Percentiles rank a stretch among this genome's conserved stretches.
Evolutionary conservation across 2,888 invertebrate genomes (phyloP).

Genomic region (Gasteruption jaculator): DNA sequence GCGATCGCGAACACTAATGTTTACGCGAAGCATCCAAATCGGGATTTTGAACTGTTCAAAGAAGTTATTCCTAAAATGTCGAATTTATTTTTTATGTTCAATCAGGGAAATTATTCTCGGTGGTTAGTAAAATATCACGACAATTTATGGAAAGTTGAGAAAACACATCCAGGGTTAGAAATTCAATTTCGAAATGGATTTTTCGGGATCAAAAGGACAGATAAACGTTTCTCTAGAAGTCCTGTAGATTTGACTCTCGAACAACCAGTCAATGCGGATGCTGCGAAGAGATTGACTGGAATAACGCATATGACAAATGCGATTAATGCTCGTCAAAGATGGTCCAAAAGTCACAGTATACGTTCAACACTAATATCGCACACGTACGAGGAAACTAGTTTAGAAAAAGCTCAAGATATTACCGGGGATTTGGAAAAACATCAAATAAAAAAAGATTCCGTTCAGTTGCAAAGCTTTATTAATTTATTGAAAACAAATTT

Average conservation of each 20-base stretch:
- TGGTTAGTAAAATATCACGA: constrained; percentile 18
- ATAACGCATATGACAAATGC: constrained; percentile 20
- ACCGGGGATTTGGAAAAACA: constrained; percentile 13
- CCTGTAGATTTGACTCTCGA: constrained; percentile 29
- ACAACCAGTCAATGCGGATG: constrained; percentile 31
- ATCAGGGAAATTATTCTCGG: constrained; percentile 23
- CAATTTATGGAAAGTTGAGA: constrained; percentile 18
- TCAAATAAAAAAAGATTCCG: constrained; percentile 7
- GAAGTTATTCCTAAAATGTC: constrained; percentile 30
- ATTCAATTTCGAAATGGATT: constrained; percentile 29
- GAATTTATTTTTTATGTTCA: constrained; percentile 20
- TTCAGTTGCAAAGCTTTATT: constrained; percentile 11
- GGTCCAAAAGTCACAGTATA: constrained; percentile 18
- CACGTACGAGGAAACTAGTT: constrained; percentile 14
- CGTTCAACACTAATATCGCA: constrained; percentile 22
- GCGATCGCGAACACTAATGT: too few relatives aligned
- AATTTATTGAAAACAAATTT: neutral
- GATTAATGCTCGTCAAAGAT: constrained; percentile 25
- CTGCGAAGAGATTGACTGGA: constrained; percentile 26
- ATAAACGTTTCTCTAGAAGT: constrained; percentile 25
- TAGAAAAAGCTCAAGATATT: constrained; percentile 15
- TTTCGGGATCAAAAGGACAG: constrained; percentile 38
- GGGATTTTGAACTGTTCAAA: too few relatives aligned
- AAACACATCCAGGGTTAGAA: constrained; percentile 32
- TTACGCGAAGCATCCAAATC: constrained; percentile 7